A percentile compares a stretch with the other conserved stretches of the same genome.
Conservation (phyloP, 2,888 invertebrate species). For the Platynereis dumerilii region DNA sequence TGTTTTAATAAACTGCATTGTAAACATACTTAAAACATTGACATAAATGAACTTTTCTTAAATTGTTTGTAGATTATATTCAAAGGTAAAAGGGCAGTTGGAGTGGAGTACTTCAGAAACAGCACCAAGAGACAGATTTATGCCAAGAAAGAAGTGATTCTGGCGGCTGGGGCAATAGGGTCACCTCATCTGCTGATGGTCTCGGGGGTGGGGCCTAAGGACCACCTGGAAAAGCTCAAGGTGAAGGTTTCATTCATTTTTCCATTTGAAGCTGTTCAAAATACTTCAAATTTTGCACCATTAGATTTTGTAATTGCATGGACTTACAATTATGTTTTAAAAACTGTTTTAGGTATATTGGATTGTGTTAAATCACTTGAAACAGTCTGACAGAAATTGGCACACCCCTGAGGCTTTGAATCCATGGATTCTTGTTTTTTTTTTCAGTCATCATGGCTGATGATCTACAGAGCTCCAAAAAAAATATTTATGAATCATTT, state of each 20-base stretch:
- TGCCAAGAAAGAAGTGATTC: constrained; percentile 53
- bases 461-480: too few species aligned
- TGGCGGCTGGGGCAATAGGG: constrained; percentile 61
- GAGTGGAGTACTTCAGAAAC: constrained; percentile 51
- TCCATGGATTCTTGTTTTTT: too few species aligned
- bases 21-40: too few species aligned
- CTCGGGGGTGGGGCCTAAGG: constrained; percentile 61
- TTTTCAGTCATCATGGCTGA: too few species aligned
- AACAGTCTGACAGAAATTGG: too few species aligned
- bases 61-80: constrained; percentile 42
- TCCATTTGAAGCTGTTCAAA: neutral
- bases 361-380: neutral
- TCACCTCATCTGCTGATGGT: constrained; percentile 60
- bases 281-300: too few species aligned
- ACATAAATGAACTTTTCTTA: too few species aligned
- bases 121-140: constrained; percentile 44
- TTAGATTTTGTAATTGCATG: too few species aligned
- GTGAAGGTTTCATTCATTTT: too few species aligned
- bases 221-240: constrained; percentile 53
- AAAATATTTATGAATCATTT: too few species aligned
- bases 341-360: neutral
- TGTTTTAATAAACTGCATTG: too few species aligned
- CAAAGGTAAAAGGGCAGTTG: constrained; percentile 48
- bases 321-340: neutral
- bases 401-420: too few species aligned